phyloP scores from a whole-genome alignment of 2,113 vertebrate genomes.

The Ictalurus punctatus region DNA sequence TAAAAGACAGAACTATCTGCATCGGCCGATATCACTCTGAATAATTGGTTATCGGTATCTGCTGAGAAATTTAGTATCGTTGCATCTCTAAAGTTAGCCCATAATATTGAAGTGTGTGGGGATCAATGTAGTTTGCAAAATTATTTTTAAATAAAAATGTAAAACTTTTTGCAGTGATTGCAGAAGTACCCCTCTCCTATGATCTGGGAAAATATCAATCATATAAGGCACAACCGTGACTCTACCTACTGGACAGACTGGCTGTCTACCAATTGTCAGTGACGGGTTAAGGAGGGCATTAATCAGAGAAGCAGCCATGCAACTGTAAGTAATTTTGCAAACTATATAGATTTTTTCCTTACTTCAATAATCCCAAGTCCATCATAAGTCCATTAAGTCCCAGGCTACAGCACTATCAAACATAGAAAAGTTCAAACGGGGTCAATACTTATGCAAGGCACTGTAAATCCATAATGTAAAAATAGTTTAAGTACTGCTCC shows the following conservation, averaged over 20 bases:
- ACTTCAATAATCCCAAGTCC: neutral
- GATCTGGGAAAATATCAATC: too few species aligned
- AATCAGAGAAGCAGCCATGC: neutral
- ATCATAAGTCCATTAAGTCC: neutral
- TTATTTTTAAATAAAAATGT: neutral
- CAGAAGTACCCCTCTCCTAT: neutral
- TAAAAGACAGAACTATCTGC: too few species aligned
- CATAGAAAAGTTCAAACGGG: neutral
- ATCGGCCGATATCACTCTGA: too few species aligned
- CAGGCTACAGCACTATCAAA: neutral
- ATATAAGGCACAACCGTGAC: neutral
- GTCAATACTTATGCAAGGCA: neutral
- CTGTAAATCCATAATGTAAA: neutral
- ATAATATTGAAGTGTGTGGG: neutral
- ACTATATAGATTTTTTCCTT: neutral
- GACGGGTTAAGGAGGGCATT: neutral
- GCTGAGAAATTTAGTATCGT: too few species aligned
- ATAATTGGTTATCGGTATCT: too few species aligned
- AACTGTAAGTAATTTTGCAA: neutral
- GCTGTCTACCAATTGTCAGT: neutral
- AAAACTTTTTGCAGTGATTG: too few species aligned
- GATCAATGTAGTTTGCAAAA: neutral
- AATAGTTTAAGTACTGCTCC: neutral
- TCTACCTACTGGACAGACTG: neutral
- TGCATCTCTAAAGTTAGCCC: too few species aligned